These are phyloP conservation scores for Drosophila ercepeae DNA, from an alignment of 1,140 invertebrate genomes.

Conservation along the genomic window DNA sequence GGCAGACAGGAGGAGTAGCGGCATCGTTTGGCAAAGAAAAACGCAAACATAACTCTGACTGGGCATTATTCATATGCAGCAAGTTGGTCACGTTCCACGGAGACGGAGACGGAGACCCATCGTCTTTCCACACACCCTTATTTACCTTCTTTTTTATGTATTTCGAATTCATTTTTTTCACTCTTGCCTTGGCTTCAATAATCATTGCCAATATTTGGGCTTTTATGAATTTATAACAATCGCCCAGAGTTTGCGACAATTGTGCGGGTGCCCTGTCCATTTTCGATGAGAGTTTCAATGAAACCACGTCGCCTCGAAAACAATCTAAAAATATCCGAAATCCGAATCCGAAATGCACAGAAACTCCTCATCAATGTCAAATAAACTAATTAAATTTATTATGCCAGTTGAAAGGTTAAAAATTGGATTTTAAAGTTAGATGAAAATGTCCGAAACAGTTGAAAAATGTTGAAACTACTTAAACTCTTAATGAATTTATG, in stretches of 20 bases:
- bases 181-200: constrained; percentile 65
- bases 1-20: constrained; percentile 27
- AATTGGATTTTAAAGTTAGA: too few species aligned
- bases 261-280: constrained; percentile 38
- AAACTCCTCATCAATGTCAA: constrained; percentile 39
- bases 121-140: neutral
- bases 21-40: constrained; percentile 4
- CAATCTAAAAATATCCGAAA: constrained; percentile 7
- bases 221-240: constrained; percentile 74
- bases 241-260: constrained; percentile 43
- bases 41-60: constrained; percentile 31
- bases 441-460: neutral
- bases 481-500: neutral
- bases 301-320: constrained; percentile 9
- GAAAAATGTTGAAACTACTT: neutral
- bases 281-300: constrained; percentile 53
- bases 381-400: constrained; percentile 30
- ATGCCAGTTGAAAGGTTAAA: constrained; percentile 1
- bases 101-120: constrained; percentile 13
- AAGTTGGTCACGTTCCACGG: constrained; percentile 53
- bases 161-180: neutral
- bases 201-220: constrained; percentile 79
- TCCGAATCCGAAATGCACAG: constrained; percentile 13
- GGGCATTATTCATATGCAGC: constrained; percentile 53
- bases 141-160: neutral